Base-by-base conservation (phyloP, 2,797 vertebrate genomes). In the Cynodonichthys magdalenae region DNA sequence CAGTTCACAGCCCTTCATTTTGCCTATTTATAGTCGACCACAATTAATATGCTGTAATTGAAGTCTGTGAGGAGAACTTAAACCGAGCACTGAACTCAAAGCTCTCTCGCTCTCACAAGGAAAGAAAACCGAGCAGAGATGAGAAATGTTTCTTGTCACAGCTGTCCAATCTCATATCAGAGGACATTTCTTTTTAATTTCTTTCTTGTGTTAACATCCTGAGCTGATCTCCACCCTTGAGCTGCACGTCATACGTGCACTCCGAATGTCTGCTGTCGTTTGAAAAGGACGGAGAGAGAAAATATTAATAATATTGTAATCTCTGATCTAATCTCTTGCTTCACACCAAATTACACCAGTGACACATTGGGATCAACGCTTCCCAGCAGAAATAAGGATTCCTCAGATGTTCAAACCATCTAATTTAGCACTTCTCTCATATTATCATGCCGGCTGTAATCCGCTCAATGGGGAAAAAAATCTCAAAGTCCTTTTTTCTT, bases 391-490 rank as follows among this genome's bases (percentile, higher is more conserved):
- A 75, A 64, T 71, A 58, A 31, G 68, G 58, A 67, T 65, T 80
- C 67, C 77, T 53, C 31, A 28, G 74, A 78, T 75, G 72, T 75
- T 82, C 60, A 56, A 82, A 69, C 66, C 73, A 64, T 75, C 70
- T 78, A 75, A 69, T 79, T 79, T 73, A 74, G 56, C 56, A 15
- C 58, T n/a, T 65, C 66, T 80, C 68, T 80, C 53, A 53, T 74
- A 66, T 82, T 61, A 86, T 80, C 68, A 50, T 10, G 14, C 44
- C 31, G 19, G 50, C 74, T 58, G 67, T 87, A 88, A 89, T 89
- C 81, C 71, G 50, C 73, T 87, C 85, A 88, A 89, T 89, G 83
- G 60, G 64, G 77, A 78, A 86, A 86, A 31, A 73, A 75, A 82
- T 82, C 80, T 79, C 42, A 61, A 67, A 60, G 68, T 66, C 55